phyloP scores from a whole-genome alignment of 1,140 invertebrate species.

The Muscidifurax raptorellus region DNA sequence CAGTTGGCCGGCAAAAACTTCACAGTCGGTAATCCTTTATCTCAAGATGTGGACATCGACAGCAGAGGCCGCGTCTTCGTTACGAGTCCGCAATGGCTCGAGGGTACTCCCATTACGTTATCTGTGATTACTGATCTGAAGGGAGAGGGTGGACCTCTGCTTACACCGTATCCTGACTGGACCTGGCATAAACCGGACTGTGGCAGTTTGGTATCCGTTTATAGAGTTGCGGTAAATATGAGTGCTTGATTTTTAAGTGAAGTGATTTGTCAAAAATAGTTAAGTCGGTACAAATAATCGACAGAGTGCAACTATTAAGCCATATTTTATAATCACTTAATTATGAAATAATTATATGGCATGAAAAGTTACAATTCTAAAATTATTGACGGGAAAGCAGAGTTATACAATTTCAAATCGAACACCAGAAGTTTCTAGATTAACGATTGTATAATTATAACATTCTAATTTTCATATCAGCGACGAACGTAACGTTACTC shows the following conservation, averaged over 20 bases:
- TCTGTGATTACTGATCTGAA: conserved; percentile 64
- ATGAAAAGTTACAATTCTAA: background rate
- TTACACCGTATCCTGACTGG: conserved; percentile 72
- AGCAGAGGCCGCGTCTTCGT: conserved; percentile 70
- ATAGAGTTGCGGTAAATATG: conserved; percentile 71
- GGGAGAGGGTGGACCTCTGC: conserved; percentile 67
- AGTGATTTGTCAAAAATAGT: background rate
- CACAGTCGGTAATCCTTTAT: conserved; percentile 69
- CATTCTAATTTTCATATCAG: background rate
- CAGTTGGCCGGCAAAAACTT: conserved; percentile 64
- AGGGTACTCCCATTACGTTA: conserved; percentile 72
- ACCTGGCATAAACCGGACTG: conserved; percentile 69
- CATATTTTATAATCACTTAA: background rate
- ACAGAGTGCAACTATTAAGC: too few species aligned
- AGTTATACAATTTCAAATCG: too few species aligned
- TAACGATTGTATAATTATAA: background rate
- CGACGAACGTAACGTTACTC: background rate
- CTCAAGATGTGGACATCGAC: conserved; percentile 72
- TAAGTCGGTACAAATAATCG: background rate
- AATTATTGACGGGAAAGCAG: too few species aligned
- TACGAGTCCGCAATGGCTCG: conserved; percentile 72
- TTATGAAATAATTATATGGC: background rate
- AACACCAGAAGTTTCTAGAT: too few species aligned
- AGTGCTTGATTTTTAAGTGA: background rate
- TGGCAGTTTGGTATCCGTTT: conserved; percentile 71